Base-by-base conservation (phyloP, 2,888 invertebrate species). In the Bombyx huttoni region DNA sequence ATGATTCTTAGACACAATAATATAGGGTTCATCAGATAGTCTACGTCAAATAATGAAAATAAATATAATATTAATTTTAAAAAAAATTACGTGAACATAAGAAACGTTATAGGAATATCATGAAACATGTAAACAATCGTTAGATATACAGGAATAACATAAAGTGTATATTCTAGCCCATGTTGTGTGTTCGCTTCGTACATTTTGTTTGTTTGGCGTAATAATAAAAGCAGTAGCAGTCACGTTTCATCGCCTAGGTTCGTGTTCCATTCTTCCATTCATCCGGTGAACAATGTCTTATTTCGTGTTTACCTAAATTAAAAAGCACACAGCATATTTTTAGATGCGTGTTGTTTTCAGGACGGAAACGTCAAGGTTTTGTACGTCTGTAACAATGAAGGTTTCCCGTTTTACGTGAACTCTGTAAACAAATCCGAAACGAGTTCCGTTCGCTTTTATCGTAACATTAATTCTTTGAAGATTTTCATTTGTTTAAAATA, bases 221-320 rank as follows among this genome's bases (percentile, higher is more conserved):
- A 56, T 67, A 60, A 65, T 57, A 64, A 57, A 57, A 57, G 53
- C 57, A 48, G 49, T 40, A 45, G 45, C 50, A 52, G 52, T 13
- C 52, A 48, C 52, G 50, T 47, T 50, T 50, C 52, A 52, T 52
- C 47, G 48, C 50, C 10, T 47, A 33, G 47, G 40, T 52, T 49
- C 50, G 47, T 49, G 47, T 33, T 52, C 45, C 52, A 50, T 52
- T 48, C 52, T 62, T 61, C 63, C 59, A 69, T 73, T 73, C 68
- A 68, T 51, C 51, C 58, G 49, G 53, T 61, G 62, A 66, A 70
- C 71, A 74, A 72, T 68, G 65, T 73, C 64, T 69, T 70, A 69
- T 69, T 70, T 67, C 50, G 34, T 50, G 50, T 52, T 12, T 48
- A 48, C 48, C 59, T 60, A 62, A 66, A 65, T 69, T 67, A 65